Evolutionary conservation across 2,888 invertebrate genomes (phyloP).

Genomic region (Rhingia campestris): DNA sequence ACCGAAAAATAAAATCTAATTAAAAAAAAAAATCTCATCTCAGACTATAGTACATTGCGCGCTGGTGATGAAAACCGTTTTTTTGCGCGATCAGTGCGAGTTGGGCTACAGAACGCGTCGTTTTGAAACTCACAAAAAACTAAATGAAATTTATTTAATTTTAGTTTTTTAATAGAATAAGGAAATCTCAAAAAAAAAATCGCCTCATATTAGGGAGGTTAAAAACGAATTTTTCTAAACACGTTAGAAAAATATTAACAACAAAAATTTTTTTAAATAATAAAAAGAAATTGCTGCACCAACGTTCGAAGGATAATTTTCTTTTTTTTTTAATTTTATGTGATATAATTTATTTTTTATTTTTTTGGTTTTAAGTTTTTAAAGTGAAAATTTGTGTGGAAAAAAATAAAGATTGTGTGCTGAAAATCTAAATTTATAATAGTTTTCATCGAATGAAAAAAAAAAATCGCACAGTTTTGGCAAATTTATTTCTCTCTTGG

Average conservation of each 20-base stretch:
- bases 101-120: constrained; percentile 83
- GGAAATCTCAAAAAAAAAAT: constrained; percentile 19
- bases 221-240: constrained; percentile 46
- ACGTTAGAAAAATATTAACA: constrained; percentile 13
- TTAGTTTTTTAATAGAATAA: constrained; percentile 36
- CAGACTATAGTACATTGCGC: constrained; percentile 48
- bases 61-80: constrained; percentile 74
- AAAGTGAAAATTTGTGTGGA: constrained; percentile 44
- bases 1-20: constrained; percentile 67
- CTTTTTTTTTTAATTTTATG: constrained; percentile 33
- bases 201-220: constrained; percentile 43
- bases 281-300: constrained; percentile 24
- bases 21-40: constrained; percentile 42
- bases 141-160: constrained; percentile 54
- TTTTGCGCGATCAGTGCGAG: constrained; percentile 83
- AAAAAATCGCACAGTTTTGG: constrained; percentile 20
- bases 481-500: constrained; percentile 38
- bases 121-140: constrained; percentile 75
- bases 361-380: constrained; percentile 19
- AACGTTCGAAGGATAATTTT: constrained; percentile 31
- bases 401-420: constrained; percentile 36
- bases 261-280: constrained; percentile 5
- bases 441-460: constrained; percentile 23
- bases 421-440: constrained; percentile 14
- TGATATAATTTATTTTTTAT: constrained; percentile 42